A percentile compares a stretch with the other conserved stretches of the same genome.
Conservation (phyloP, 1,140 invertebrate species). For the Diuraphis noxia region DNA sequence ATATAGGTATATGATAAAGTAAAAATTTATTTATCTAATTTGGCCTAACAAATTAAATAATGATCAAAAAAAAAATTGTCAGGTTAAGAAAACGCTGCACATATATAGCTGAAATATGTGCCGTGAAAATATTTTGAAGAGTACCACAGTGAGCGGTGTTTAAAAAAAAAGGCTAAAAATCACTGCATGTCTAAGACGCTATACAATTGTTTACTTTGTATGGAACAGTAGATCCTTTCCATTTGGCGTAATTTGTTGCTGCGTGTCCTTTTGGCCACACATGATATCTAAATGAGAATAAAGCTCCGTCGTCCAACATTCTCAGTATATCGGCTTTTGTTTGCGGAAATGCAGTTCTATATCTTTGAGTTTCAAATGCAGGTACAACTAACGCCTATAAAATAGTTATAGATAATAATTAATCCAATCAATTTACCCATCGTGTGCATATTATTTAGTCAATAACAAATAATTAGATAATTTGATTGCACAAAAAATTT, state of each 20-base stretch:
- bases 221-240: slow-evolving; percentile 77
- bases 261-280: slow-evolving; percentile 84
- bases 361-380: slow-evolving; percentile 89
- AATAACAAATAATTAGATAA: background rate
- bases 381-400: slow-evolving; percentile 81
- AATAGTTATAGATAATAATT: background rate
- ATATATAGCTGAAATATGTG: no score
- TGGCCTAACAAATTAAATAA: no score
- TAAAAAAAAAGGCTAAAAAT: no score
- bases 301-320: slow-evolving; percentile 73
- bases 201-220: slow-evolving; percentile 69
- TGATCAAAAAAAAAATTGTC: no score
- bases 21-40: no score
- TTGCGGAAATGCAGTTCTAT: slow-evolving; percentile 77
- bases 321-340: slow-evolving; percentile 79
- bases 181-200: background rate
- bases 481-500: background rate
- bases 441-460: no score
- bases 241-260: slow-evolving; percentile 83
- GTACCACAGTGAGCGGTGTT: no score
- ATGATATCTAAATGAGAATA: slow-evolving; percentile 82
- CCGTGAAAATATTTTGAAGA: no score
- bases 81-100: no score
- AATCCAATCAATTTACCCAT: background rate
- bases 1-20: no score